Conservation (phyloP, 2,113 vertebrate species). For the Cyanoderma ruficeps region DNA sequence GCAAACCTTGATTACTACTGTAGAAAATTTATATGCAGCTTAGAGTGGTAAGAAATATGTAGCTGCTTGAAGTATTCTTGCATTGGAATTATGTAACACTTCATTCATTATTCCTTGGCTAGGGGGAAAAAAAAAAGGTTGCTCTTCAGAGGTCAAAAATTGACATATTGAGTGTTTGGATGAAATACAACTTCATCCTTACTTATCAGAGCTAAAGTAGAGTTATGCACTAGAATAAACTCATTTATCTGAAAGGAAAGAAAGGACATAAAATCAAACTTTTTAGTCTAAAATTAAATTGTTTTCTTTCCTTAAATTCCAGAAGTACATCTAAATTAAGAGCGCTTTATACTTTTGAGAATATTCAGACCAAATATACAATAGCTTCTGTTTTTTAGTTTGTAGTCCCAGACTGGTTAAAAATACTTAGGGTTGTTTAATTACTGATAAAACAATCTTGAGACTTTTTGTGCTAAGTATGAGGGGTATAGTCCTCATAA, state of each 20-base stretch:
- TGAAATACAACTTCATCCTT: neutral
- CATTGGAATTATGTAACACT: neutral
- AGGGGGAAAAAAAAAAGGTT: neutral
- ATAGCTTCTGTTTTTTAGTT: neutral
- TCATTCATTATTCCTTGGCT: neutral
- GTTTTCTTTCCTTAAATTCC: neutral
- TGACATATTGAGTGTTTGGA: neutral
- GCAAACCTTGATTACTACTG: neutral
- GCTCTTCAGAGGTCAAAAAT: neutral
- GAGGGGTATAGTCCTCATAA: neutral
- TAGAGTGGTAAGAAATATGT: neutral
- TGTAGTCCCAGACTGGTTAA: neutral
- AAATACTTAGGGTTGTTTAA: neutral
- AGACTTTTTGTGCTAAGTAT: neutral
- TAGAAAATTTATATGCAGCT: neutral
- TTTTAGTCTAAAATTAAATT: neutral
- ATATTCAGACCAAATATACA: neutral
- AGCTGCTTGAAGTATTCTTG: neutral
- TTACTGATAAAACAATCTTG: neutral
- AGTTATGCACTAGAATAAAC: neutral
- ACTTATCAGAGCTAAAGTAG: neutral
- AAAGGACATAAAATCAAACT: neutral
- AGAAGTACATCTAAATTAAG: neutral
- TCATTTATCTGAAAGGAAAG: neutral
- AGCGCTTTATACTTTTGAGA: neutral